A percentile compares a stretch with the other conserved stretches of the same genome.
Conservation (phyloP, 53 echinoderm and acorn worm genomes). For the Mesocentrotus franciscanus region DNA sequence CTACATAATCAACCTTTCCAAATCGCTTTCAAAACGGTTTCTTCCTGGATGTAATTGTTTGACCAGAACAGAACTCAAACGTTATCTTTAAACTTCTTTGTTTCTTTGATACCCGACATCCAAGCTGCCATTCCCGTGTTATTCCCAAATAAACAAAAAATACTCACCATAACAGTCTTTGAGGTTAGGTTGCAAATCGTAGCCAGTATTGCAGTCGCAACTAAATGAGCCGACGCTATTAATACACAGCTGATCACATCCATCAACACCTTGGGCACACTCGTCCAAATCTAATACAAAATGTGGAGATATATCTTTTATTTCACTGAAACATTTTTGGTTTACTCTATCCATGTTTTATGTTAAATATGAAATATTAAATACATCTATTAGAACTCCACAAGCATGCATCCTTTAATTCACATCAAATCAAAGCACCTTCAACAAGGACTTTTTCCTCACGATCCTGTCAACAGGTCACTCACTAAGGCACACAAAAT, state of each 20-base stretch:
- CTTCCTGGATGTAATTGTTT: too few species aligned
- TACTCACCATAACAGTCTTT: constrained; percentile 59
- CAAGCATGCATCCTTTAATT: not conserved
- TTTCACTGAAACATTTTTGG: too few species aligned
- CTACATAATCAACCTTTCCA: too few species aligned
- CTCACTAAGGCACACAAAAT: too few species aligned
- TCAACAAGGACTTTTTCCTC: not conserved
- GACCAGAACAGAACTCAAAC: too few species aligned
- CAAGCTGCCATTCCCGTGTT: not conserved
- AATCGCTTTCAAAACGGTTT: too few species aligned
- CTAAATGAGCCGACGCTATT: constrained; percentile 61
- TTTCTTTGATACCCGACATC: not conserved
- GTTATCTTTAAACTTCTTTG: not conserved
- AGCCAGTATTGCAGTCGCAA: constrained; percentile 53
- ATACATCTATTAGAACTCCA: too few species aligned
- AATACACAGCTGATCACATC: constrained; percentile 55
- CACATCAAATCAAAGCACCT: not conserved
- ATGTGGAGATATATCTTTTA: not conserved
- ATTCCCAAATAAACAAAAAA: not conserved
- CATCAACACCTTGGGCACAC: constrained; percentile 35
- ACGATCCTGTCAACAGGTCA: too few species aligned
- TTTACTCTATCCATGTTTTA: not conserved
- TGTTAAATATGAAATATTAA: not conserved
- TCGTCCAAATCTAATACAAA: constrained; percentile 52
- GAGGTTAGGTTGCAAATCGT: constrained; percentile 32